Percentiles rank a stretch among this genome's conserved stretches.
phyloP scores from a whole-genome alignment of 2,888 invertebrate genomes.

The Augochlorella aurata region DNA sequence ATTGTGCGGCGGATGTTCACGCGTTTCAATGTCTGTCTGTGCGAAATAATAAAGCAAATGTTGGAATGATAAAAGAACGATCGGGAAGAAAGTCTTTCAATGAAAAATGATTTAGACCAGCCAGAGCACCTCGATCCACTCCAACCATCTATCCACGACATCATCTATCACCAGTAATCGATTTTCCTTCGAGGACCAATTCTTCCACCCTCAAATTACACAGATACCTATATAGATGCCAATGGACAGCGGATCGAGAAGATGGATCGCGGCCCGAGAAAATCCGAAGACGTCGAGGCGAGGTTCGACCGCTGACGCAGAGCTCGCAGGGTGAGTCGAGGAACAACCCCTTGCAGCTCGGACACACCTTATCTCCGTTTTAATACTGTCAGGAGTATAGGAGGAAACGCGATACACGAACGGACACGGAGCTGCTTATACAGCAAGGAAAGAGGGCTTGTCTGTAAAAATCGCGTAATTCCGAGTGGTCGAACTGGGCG shows the following conservation, averaged over 20 bases:
- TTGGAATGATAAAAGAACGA: neutral
- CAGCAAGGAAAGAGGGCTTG: slow-evolving; percentile 11
- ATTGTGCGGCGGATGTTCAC: neutral
- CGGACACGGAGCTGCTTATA: neutral
- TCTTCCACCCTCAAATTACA: neutral
- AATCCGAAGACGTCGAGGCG: slow-evolving; percentile 7
- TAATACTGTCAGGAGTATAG: neutral
- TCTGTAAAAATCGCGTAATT: slow-evolving; percentile 44
- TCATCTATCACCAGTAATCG: too few relatives aligned
- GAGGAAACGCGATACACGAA: neutral
- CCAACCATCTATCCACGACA: too few relatives aligned
- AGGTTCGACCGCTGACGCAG: slow-evolving; percentile 55
- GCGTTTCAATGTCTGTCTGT: slow-evolving; percentile 1
- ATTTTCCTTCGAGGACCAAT: too few relatives aligned
- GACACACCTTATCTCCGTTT: slow-evolving; percentile 32
- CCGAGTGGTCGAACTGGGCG: slow-evolving; percentile 13
- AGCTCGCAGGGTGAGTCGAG: slow-evolving; percentile 20
- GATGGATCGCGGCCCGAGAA: neutral
- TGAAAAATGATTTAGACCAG: too few relatives aligned
- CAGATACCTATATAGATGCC: neutral
- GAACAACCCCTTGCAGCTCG: slow-evolving; percentile 37
- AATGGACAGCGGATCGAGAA: neutral
- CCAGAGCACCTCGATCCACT: too few relatives aligned
- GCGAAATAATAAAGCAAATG: neutral
- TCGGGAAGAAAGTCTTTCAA: too few relatives aligned